Base-by-base conservation (phyloP, 2,888 invertebrate species). In the Lasioglossum marginatum region DNA sequence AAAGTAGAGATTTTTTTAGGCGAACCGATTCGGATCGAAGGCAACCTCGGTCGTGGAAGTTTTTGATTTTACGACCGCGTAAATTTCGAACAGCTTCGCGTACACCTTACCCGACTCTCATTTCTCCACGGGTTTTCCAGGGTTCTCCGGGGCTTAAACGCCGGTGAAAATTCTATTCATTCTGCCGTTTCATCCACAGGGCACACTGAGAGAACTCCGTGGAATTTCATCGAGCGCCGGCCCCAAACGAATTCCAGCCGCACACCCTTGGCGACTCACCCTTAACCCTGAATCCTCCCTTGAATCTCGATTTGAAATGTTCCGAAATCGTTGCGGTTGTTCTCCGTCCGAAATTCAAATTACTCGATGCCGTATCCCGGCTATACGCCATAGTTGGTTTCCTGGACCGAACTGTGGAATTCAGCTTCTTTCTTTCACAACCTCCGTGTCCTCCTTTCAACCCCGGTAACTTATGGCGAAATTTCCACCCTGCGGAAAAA, bases 171-270 rank as follows among this genome's bases (percentile, higher is more conserved):
- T 90, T 90, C 90, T 88, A 90, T 83, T 87, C 90, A 84, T 90
- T 90, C 83, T 81, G 60, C 72, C 87, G 81, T 85, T 83, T 84
- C 88, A 83, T 88, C 81, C 79, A 73, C 23, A 52, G 48, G 23
- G 68, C 73, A 57, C 82, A 52, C 73, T n/a, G 52, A 52, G 52
- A 89, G 87, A 87, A 85, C 83, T 87, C 73, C 52, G 66, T 86
- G 90, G 90, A 90, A 90, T 90, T 90, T 90, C 90, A 90, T 90
- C 86, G 90, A 88, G 87, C 89, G 75, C 81, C 86, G 63, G 83
- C 86, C 87, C 86, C 88, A 85, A 81, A 52, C 87, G 89, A 84
- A 90, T 91, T 88, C 88, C 88, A 73, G 27, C 83, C 72, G 88
- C 77, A 66, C 87, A 76, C 85, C 88, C 87, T 87, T 87, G 86